Conservation (phyloP, 2,113 vertebrate species). For the Taurulus bubalis region DNA sequence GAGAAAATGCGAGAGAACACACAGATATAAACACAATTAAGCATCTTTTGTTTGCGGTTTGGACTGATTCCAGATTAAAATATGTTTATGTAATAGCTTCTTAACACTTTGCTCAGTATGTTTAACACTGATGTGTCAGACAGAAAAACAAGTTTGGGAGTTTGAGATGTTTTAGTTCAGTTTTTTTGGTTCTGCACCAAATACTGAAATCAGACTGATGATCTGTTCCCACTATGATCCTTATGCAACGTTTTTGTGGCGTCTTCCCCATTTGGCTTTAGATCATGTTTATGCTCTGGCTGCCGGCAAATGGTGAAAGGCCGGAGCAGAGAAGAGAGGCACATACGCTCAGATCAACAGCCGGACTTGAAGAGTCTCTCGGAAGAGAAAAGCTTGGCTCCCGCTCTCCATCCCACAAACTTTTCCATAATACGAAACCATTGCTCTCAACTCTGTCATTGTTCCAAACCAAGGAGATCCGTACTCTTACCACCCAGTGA, state of each 20-base stretch:
- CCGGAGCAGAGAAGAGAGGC: slow-evolving; percentile 19
- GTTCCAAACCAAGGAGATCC: slow-evolving; percentile 57
- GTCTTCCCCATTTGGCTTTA: slow-evolving; percentile 33
- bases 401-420: slow-evolving; percentile 58
- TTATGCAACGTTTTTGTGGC: slow-evolving; percentile 31
- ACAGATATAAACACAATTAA: neutral
- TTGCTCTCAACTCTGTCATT: slow-evolving; percentile 37
- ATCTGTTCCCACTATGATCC: slow-evolving; percentile 3
- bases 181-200: slow-evolving; percentile 12
- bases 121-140: neutral
- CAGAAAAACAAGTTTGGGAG: neutral
- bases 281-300: slow-evolving; percentile 52
- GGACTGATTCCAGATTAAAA: neutral
- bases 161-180: neutral
- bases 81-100: neutral
- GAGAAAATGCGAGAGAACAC: neutral
- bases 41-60: neutral
- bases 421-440: slow-evolving; percentile 70
- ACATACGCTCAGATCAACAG: slow-evolving; percentile 33
- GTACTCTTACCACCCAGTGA: slow-evolving; percentile 46
- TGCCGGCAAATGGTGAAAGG: slow-evolving; percentile 12
- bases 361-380: too few relatives aligned
- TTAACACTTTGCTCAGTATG: neutral
- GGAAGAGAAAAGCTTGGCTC: slow-evolving; percentile 56
- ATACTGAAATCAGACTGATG: neutral